Percentiles rank a stretch among this genome's conserved stretches.
These are phyloP conservation scores for Hypotaenidia philippensis DNA, from an alignment of 2,797 vertebrate species.

Conservation along the genomic window DNA sequence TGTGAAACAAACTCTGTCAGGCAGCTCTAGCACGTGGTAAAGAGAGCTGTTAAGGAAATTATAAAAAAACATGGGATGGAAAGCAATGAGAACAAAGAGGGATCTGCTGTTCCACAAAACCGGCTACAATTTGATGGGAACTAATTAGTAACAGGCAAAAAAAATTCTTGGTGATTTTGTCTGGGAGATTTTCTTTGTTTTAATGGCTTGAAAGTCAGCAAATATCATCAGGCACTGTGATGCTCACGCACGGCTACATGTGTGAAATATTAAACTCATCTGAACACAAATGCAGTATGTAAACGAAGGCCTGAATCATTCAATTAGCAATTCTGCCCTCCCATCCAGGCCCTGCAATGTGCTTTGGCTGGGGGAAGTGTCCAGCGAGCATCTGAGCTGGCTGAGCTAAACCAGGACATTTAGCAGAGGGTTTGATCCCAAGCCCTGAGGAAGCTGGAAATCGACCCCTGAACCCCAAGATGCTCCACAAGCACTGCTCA, in stretches of 20 bases:
- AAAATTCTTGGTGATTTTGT: slow-evolving; percentile 20
- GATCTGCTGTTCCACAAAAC: neutral
- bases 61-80: neutral
- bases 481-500: neutral
- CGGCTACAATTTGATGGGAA: neutral
- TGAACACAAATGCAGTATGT: neutral
- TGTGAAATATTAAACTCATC: slow-evolving; percentile 60
- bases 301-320: slow-evolving; percentile 49
- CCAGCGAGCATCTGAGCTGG: fast-evolving
- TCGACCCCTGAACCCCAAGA: too few relatives aligned
- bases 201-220: slow-evolving; percentile 46
- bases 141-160: slow-evolving; percentile 51
- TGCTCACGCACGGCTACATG: slow-evolving; percentile 35
- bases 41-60: neutral
- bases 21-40: neutral
- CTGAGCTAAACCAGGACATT: neutral
- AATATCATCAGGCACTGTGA: slow-evolving; percentile 50
- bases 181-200: slow-evolving; percentile 32
- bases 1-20: neutral
- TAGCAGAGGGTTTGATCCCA: neutral
- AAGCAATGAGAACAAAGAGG: slow-evolving; percentile 18
- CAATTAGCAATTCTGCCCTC: neutral
- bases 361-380: neutral
- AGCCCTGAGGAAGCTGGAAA: neutral
- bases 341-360: neutral